These are phyloP conservation scores for Temnothorax rugatulus DNA, from an alignment of 2,888 invertebrate genomes.

Conservation along the genomic window DNA sequence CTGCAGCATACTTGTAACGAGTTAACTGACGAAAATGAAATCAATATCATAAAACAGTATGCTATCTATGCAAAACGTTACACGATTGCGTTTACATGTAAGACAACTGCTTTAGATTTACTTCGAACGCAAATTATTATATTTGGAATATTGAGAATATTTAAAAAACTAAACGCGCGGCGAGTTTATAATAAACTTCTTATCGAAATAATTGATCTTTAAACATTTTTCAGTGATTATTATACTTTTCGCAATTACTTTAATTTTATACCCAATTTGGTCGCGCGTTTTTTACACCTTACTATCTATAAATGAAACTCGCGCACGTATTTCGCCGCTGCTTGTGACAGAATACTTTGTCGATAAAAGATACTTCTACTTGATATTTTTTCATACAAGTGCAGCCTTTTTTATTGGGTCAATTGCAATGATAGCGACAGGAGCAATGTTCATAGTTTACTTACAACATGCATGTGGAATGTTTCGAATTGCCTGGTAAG, in stretches of 20 bases:
- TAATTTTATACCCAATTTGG: neutral
- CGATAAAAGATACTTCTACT: slow-evolving; percentile 5
- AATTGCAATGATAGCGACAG: neutral
- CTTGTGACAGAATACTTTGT: neutral
- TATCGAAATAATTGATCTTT: neutral
- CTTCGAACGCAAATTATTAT: neutral
- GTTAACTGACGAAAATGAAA: neutral
- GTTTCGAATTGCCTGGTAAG: slow-evolving; percentile 22
- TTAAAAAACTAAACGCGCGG: too few relatives aligned
- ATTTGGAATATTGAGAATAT: too few relatives aligned
- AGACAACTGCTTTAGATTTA: neutral
- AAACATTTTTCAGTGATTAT: neutral
- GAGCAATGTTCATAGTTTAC: neutral
- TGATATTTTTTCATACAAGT: neutral
- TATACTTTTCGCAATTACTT: neutral
- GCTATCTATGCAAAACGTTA: neutral
- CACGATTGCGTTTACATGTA: neutral
- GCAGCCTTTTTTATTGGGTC: neutral
- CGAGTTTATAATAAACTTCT: neutral
- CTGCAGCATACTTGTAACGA: neutral
- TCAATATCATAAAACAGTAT: slow-evolving; percentile 1
- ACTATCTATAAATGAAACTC: neutral
- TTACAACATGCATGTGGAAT: neutral
- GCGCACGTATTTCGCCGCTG: neutral
- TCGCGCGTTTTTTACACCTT: neutral